Evolutionary conservation across 2,113 vertebrate genomes (phyloP), one percentile per base, ranked within the genome.

Genomic region (Neolamprologus kungweensis): DNA sequence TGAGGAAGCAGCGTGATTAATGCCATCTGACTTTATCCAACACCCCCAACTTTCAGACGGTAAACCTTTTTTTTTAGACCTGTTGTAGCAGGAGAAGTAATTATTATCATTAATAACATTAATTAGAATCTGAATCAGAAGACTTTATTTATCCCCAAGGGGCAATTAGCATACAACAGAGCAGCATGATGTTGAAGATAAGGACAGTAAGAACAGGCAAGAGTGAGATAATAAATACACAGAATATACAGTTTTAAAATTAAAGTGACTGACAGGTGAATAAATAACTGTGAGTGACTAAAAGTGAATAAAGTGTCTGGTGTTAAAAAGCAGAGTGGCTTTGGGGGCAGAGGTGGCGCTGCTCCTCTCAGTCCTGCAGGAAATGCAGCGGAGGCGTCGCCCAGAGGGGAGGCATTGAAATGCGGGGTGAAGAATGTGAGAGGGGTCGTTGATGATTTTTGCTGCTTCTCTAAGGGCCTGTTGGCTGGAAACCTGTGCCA

Each of bases 291-390:
- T 2, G 1, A 55, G 53, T 7, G 6, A 55, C 21, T 55, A 26
- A 55, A 3, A 55, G 21, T 55, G 21, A 55, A 23, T 55, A 55
- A 55, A 55, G 11, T 55, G 21, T 55, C 5, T 54, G n/a, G 51
- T 0, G 54, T 57, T 57, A 57, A 26, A 57, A 14, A 57, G 54
- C 54, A 55, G 12, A 14, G 21, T 14, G 12, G 12, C 0, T 57
- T 57, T 57, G 54, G 54, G 21, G 54, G 0, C 21, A 57, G 0
- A 26, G 54, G 54, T 57, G 2, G 54, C 7, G 0, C 21, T 57
- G 4, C 12, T 57, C 21, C 12, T 57, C 21, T 57, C 54, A 57
- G 12, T 57, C 54, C 54, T 57, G 54, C 54, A 55, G 54, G 54
- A 55, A 55, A 26, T 26, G 21, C 54, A 26, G 21, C 2, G 7